Percentiles rank a stretch among this genome's conserved stretches.
These are phyloP conservation scores for Diabrotica virgifera DNA, from an alignment of 1,140 invertebrate species.

Conservation along the genomic window DNA sequence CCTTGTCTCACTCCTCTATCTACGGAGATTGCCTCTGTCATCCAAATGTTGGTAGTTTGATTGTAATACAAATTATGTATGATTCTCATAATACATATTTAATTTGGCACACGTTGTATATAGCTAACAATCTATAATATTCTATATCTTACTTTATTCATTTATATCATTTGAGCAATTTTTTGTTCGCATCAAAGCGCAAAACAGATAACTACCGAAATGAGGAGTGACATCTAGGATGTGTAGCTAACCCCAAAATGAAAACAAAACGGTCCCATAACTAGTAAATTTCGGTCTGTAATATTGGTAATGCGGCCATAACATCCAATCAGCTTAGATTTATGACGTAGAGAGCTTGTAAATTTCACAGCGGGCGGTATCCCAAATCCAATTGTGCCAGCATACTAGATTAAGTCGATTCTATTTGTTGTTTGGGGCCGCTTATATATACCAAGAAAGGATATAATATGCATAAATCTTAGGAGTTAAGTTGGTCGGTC, in stretches of 20 bases:
- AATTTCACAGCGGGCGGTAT: slow-evolving; percentile 45
- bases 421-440: neutral
- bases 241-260: slow-evolving; percentile 12
- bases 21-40: too few relatives aligned
- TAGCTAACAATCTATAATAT: too few relatives aligned
- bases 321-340: slow-evolving; percentile 49
- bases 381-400: slow-evolving; percentile 45
- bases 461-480: slow-evolving; percentile 3
- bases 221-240: neutral
- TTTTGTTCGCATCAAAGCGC: too few relatives aligned
- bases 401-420: neutral
- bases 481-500: neutral
- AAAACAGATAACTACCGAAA: neutral
- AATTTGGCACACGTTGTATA: too few relatives aligned
- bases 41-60: too few relatives aligned
- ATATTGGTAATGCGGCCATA: slow-evolving; percentile 48
- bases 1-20: too few relatives aligned
- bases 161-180: too few relatives aligned
- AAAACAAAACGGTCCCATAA: slow-evolving; percentile 29
- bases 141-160: too few relatives aligned
- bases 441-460: neutral
- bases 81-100: too few relatives aligned
- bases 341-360: slow-evolving; percentile 44
- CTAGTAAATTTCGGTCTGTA: slow-evolving; percentile 45
- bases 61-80: too few relatives aligned